These are phyloP conservation scores for Hypanus sabinus DNA, from an alignment of 2,113 vertebrate species.

Conservation along the genomic window DNA sequence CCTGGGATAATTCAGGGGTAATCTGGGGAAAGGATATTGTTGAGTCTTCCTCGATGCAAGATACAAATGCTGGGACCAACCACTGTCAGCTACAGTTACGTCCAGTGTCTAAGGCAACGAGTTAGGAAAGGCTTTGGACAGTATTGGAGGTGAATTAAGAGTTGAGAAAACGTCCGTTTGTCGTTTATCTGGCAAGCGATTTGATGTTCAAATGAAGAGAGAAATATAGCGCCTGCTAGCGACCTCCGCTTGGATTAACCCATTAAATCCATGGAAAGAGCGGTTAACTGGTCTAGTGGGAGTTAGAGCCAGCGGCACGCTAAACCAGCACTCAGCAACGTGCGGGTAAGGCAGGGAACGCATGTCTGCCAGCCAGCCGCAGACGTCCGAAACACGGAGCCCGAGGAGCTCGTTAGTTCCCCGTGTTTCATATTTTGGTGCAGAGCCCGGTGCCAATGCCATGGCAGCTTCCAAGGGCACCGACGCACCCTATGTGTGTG, in stretches of 20 bases:
- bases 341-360: neutral
- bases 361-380: neutral
- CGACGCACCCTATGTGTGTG: neutral
- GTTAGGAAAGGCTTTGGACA: neutral
- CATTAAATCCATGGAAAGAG: neutral
- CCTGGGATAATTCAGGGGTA: neutral
- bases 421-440: neutral
- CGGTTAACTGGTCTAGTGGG: neutral
- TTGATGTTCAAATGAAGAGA: neutral
- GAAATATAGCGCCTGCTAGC: neutral
- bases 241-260: neutral
- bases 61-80: neutral
- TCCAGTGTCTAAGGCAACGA: neutral
- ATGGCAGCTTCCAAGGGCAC: neutral
- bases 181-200: neutral
- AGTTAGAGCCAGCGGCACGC: neutral
- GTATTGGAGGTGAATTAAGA: neutral
- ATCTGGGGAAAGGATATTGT: neutral
- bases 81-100: neutral
- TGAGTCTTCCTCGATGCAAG: neutral
- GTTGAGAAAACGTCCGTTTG: neutral
- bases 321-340: neutral
- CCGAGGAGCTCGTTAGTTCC: neutral
- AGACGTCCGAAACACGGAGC: neutral
- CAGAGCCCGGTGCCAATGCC: neutral